Evolutionary conservation across 2,113 vertebrate genomes (phyloP).

Genomic region (Neopipo cinnamomea): DNA sequence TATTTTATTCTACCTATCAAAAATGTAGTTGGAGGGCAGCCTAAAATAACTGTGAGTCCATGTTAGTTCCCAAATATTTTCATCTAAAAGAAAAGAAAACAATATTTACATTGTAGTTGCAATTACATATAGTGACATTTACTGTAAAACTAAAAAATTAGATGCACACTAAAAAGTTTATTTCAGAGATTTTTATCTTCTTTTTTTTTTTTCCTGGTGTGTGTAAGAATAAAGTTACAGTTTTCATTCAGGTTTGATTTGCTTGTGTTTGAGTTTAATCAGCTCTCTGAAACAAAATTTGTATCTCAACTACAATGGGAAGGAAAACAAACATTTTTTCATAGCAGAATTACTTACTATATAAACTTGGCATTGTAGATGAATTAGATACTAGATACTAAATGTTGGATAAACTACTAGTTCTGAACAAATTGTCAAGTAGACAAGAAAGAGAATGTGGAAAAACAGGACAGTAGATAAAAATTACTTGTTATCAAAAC

Average conservation of each 20-base stretch:
- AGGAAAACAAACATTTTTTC: not conserved
- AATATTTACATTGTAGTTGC: not conserved
- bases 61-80: not conserved
- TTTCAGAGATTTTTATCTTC: not conserved
- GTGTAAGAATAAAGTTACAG: not conserved
- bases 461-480: not conserved
- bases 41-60: not conserved
- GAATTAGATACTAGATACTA: not conserved
- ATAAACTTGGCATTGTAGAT: not conserved
- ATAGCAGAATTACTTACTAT: not conserved
- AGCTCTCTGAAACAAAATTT: not conserved
- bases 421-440: not conserved
- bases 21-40: not conserved
- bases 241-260: not conserved
- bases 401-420: not conserved
- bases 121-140: not conserved
- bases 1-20: not conserved
- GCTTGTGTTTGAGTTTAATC: not conserved
- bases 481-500: not conserved
- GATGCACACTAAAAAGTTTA: not conserved
- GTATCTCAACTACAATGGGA: not conserved
- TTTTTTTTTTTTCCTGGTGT: rapidly evolving
- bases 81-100: not conserved
- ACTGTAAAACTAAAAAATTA: not conserved
- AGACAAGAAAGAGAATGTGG: not conserved